Conservation (phyloP, 1,140 invertebrate genomes). For the Philotrypesis tridentata region DNA sequence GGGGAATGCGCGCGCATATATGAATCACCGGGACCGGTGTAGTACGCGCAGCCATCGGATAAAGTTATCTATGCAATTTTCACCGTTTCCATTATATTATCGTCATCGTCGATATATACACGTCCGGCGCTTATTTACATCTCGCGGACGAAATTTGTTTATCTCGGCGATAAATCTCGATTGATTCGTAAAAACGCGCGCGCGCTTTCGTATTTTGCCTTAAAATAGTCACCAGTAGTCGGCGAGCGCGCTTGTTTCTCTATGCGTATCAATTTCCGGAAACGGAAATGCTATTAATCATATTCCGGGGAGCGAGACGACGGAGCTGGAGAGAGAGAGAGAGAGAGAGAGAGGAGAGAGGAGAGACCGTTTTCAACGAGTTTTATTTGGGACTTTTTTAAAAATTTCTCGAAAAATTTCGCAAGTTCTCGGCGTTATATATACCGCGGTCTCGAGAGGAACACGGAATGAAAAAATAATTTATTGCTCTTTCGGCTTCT, state of each 20-base stretch:
- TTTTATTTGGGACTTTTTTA: neutral
- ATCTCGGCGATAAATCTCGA: neutral
- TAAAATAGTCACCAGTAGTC: neutral
- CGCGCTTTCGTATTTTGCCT: no score
- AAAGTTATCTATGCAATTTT: slow-evolving; percentile 2
- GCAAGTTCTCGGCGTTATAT: neutral
- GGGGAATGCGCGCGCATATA: no score
- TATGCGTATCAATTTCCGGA: neutral
- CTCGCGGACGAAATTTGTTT: neutral
- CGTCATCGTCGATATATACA: neutral
- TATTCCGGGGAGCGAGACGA: neutral
- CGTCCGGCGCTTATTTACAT: neutral
- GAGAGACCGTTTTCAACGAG: neutral
- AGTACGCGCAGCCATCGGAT: neutral
- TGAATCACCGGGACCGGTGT: slow-evolving; percentile 4
- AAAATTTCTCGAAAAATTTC: neutral
- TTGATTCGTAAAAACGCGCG: neutral
- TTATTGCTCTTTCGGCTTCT: neutral
- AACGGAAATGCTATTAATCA: neutral
- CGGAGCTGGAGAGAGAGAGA: no score
- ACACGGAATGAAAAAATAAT: neutral
- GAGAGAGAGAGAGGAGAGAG: no score
- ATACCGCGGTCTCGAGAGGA: neutral
- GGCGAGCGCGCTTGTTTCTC: neutral
- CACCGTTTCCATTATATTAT: neutral